Evolutionary conservation across 2,797 vertebrate species (phyloP).

Genomic region (Buceros bicornis): DNA sequence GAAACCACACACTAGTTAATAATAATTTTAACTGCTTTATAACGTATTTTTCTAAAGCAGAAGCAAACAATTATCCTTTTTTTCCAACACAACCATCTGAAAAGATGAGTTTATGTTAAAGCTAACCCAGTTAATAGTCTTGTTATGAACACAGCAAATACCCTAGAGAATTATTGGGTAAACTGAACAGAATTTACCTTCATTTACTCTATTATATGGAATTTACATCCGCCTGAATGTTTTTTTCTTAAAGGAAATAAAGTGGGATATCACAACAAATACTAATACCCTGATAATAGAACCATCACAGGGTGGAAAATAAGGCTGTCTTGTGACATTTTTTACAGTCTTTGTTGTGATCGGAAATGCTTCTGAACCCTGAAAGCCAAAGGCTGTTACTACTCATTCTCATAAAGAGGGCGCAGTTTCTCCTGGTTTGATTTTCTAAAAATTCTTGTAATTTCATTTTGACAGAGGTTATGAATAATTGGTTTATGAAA

Average conservation of each 20-base stretch:
- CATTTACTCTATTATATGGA: neutral
- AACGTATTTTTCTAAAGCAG: neutral
- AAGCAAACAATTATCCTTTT: rapidly evolving
- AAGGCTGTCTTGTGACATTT: neutral
- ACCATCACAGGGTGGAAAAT: neutral
- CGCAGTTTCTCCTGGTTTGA: neutral
- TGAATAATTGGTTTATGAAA: neutral
- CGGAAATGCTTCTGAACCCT: neutral
- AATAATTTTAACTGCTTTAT: neutral
- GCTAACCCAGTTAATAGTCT: neutral
- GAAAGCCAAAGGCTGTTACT: neutral
- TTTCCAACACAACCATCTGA: neutral
- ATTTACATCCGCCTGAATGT: neutral
- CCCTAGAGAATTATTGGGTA: neutral
- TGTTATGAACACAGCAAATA: neutral
- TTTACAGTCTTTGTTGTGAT: neutral
- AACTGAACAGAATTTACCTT: neutral
- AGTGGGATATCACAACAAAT: neutral
- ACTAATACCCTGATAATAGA: neutral
- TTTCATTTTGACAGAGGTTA: neutral
- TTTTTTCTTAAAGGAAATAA: neutral
- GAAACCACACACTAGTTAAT: neutral
- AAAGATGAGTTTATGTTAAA: neutral
- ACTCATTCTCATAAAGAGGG: neutral
- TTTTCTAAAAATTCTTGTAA: neutral